phyloP scores from a whole-genome alignment of 2,888 invertebrate genomes.

The Andrena dorsata region DNA sequence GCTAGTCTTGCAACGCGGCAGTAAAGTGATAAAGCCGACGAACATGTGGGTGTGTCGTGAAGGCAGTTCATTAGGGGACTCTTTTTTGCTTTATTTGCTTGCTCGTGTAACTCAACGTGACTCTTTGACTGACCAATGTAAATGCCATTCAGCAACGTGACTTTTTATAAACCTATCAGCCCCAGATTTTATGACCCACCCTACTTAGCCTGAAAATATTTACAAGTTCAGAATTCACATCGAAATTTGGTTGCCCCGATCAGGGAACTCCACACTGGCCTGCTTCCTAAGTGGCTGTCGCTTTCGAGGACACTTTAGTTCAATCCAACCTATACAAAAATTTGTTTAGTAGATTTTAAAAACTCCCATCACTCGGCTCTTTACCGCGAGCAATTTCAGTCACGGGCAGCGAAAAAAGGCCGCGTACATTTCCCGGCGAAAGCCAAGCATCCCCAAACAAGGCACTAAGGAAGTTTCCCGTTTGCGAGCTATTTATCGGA shows the following conservation, averaged over 20 bases:
- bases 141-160: no score
- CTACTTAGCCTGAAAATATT: no score
- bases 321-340: neutral
- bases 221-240: no score
- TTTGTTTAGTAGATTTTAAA: neutral
- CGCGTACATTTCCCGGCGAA: slow-evolving; percentile 11
- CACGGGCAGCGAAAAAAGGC: slow-evolving; percentile 4
- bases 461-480: slow-evolving; percentile 43
- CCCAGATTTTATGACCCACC: no score
- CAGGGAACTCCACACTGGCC: no score
- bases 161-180: no score
- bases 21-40: slow-evolving; percentile 8
- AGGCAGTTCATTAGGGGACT: neutral
- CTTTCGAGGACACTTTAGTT: no score
- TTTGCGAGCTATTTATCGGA: slow-evolving; percentile 33
- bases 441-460: slow-evolving; percentile 17
- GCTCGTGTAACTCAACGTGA: no score
- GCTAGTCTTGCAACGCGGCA: neutral
- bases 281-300: no score
- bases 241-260: no score
- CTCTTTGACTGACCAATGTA: no score
- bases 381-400: neutral
- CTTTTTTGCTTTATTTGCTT: neutral
- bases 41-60: neutral
- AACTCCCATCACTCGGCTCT: neutral